Percentiles rank a stretch among this genome's conserved stretches.
Conservation (phyloP, 2,888 invertebrate genomes). For the Eupithecia dodoneata region DNA sequence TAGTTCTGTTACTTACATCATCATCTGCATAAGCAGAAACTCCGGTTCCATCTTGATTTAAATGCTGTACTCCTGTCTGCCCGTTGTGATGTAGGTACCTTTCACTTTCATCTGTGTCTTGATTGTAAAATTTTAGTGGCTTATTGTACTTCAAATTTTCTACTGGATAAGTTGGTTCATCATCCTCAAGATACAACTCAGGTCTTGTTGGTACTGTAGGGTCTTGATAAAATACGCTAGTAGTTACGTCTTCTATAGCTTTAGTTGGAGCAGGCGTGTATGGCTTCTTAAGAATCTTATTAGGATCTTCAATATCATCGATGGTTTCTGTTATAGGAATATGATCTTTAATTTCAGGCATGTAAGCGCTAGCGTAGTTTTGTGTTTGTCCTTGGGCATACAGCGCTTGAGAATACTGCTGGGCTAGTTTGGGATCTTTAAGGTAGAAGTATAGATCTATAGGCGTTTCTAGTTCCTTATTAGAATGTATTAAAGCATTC, state of each 20-base stretch:
- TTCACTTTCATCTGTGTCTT: constrained; percentile 54
- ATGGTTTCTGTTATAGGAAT: constrained; percentile 78
- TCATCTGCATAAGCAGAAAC: constrained; percentile 73
- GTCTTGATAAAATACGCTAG: constrained; percentile 66
- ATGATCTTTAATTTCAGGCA: constrained; percentile 59
- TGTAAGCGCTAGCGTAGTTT: constrained; percentile 59
- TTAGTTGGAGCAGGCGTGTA: constrained; percentile 44
- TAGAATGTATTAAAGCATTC: constrained; percentile 70
- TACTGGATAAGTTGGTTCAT: constrained; percentile 51
- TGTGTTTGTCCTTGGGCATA: constrained; percentile 53
- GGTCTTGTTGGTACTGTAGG: constrained; percentile 49
- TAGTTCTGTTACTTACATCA: constrained; percentile 70
- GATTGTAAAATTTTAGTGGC: constrained; percentile 41
- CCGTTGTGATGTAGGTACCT: constrained; percentile 66
- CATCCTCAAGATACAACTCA: constrained; percentile 35
- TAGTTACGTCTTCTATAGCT: constrained; percentile 49
- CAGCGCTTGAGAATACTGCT: constrained; percentile 54
- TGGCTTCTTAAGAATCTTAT: constrained; percentile 44
- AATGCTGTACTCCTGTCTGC: constrained; percentile 68
- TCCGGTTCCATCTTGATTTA: constrained; percentile 70
- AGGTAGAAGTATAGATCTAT: constrained; percentile 71
- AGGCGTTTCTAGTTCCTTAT: constrained; percentile 59
- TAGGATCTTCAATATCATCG: constrained; percentile 72
- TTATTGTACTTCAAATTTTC: constrained; percentile 58
- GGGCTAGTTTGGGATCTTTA: constrained; percentile 58